Evolutionary conservation across 2,797 vertebrate species (phyloP), one percentile per base, ranked within the genome.

Genomic region (Leptodactylus fallax): DNA sequence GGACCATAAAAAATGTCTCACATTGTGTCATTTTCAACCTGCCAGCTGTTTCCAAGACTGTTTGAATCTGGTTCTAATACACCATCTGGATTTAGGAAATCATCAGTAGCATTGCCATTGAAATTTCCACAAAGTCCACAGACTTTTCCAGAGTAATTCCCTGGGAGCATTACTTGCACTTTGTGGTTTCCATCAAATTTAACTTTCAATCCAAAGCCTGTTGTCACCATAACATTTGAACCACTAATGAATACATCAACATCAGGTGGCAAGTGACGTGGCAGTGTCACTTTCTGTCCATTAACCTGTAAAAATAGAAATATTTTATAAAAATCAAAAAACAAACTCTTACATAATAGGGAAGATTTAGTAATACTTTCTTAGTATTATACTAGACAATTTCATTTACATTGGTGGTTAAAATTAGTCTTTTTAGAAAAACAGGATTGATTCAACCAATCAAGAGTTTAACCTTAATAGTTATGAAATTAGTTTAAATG

Each of bases 81-180:
- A 90, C 93, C 93, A 58, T 91, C 90, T 47, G 92, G 92, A 77
- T 93, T 93, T 74, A 94, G 88, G 61, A 94, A 93, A 80, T 94
- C 92, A 0, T 94, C 93, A 51, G 21, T 13, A 89, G 90, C 90
- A 56, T 88, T 7, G 0, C 91, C 91, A 0, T 94, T 94, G 79
- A 92, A 94, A 79, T 94, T 94, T 87, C 93, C 93, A 87, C 92
- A 94, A 14, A 93, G 90, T 78, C 93, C 93, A 10, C 92, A 94
- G 27, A 93, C 91, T 90, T 92, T 92, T 47, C 90, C 91, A 83
- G 47, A 90, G 12, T 89, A 94, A 23, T 49, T 88, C 67, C 89
- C 90, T 51, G 90, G 90, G 87, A 94, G 89, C 79, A 85, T 90
- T 71, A 94, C 91, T 89, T 93, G 91, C 79, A 83, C 91, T 90